phyloP scores from a whole-genome alignment of 2,888 invertebrate species.

The Chaetoderma sp. region DNA sequence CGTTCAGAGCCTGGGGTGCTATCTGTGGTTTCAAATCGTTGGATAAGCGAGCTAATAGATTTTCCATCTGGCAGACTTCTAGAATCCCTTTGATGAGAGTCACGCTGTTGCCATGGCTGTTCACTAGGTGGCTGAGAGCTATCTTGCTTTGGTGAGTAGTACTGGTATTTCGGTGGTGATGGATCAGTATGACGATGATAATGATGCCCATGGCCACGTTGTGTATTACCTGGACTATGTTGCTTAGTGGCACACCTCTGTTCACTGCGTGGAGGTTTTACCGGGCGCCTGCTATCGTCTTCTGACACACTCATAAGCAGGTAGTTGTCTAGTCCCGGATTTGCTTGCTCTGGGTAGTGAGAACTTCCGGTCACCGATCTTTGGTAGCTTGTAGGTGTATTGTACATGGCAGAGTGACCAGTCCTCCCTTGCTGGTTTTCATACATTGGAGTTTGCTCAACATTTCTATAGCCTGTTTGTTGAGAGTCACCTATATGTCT shows the following conservation, averaged over 20 bases:
- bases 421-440: slow-evolving; percentile 45
- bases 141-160: background rate
- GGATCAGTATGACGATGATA: no score
- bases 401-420: background rate
- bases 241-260: no score
- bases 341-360: no score
- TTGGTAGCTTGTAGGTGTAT: background rate
- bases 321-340: slow-evolving; percentile 1
- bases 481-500: background rate
- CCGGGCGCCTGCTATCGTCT: no score
- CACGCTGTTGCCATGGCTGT: background rate
- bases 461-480: slow-evolving; percentile 44
- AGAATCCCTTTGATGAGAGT: background rate
- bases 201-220: no score
- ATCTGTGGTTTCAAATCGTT: slow-evolving; percentile 47
- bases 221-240: no score
- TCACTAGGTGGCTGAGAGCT: background rate
- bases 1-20: slow-evolving; percentile 24
- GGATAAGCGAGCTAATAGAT: slow-evolving; percentile 48
- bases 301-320: no score
- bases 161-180: background rate
- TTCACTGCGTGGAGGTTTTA: no score
- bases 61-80: slow-evolving; percentile 35
- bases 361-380: no score
- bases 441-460: slow-evolving; percentile 50